Conservation (phyloP, 2,888 invertebrate genomes). For the Lagria hirta region DNA sequence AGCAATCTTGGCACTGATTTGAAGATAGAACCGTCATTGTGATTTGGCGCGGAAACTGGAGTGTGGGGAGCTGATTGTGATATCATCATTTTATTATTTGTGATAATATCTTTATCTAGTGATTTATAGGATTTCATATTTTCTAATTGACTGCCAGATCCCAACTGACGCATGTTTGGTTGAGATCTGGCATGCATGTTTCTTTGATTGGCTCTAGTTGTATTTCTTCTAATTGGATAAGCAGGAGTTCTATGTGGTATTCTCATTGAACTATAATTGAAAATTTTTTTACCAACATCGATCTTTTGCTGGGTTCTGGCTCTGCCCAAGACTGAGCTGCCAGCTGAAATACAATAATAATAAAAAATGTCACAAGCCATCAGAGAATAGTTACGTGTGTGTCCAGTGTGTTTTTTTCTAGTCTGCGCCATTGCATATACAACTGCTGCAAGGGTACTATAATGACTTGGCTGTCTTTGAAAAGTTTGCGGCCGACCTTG, state of each 20-base stretch:
- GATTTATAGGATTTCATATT: conserved; percentile 48
- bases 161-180: conserved; percentile 53
- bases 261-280: conserved; percentile 61
- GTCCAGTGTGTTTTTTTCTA: conserved; percentile 67
- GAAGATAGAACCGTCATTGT: conserved; percentile 43
- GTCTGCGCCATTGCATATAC: conserved; percentile 89
- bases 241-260: conserved; percentile 57
- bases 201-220: conserved; percentile 56
- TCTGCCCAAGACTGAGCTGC: conserved; percentile 47
- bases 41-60: conserved; percentile 49
- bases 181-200: conserved; percentile 53
- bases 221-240: conserved; percentile 60
- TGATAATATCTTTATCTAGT: conserved; percentile 47
- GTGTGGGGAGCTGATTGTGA: conserved; percentile 55
- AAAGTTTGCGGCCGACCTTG: conserved; percentile 61
- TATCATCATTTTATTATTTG: conserved; percentile 43
- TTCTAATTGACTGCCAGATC: conserved; percentile 49
- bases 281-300: conserved; percentile 44
- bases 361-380: too few relatives aligned
- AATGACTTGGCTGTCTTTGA: conserved; percentile 69
- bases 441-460: conserved; percentile 80
- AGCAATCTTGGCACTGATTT: conserved; percentile 49
- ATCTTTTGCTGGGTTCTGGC: conserved; percentile 49
- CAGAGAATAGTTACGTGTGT: conserved; percentile 44
- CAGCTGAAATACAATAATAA: conserved; percentile 37